These are phyloP conservation scores for Acanthurus lineatus DNA, from an alignment of 2,797 vertebrate species.

Conservation along the genomic window DNA sequence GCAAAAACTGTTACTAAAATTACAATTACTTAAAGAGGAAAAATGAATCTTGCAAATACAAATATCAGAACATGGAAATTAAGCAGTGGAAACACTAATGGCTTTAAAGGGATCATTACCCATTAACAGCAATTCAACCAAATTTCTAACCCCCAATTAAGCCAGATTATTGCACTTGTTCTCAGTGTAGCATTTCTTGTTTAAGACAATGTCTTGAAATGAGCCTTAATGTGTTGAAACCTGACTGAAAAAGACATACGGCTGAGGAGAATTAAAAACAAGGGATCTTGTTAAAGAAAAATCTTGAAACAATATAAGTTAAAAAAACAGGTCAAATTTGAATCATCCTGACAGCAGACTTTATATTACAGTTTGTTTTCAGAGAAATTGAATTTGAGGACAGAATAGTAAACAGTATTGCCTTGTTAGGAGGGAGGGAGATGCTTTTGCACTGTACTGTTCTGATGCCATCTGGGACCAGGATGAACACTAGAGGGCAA, in stretches of 20 bases:
- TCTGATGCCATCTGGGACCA: conserved; percentile 58
- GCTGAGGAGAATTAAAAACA: background rate
- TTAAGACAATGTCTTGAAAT: background rate
- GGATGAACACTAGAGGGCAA: conserved; percentile 87
- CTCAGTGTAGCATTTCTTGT: background rate
- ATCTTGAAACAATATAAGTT: background rate
- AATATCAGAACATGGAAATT: background rate
- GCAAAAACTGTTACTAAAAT: background rate
- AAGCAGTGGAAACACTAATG: background rate
- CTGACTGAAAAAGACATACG: background rate
- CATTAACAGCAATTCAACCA: background rate
- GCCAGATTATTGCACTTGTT: background rate
- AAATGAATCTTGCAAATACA: background rate
- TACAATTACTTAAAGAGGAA: background rate
- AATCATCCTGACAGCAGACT: background rate
- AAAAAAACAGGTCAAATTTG: conserved; percentile 8
- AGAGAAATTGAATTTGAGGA: background rate
- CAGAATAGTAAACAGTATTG: background rate
- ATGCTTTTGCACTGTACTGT: conserved; percentile 51
- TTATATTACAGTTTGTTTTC: background rate
- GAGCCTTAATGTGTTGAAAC: background rate
- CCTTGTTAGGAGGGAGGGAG: conserved; percentile 7
- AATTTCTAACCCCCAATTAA: background rate
- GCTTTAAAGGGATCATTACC: background rate
- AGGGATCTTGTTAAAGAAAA: background rate